Evolutionary conservation across 2,888 invertebrate species (phyloP), one percentile per base, ranked within the genome.

Genomic region (Patella caerulea): DNA sequence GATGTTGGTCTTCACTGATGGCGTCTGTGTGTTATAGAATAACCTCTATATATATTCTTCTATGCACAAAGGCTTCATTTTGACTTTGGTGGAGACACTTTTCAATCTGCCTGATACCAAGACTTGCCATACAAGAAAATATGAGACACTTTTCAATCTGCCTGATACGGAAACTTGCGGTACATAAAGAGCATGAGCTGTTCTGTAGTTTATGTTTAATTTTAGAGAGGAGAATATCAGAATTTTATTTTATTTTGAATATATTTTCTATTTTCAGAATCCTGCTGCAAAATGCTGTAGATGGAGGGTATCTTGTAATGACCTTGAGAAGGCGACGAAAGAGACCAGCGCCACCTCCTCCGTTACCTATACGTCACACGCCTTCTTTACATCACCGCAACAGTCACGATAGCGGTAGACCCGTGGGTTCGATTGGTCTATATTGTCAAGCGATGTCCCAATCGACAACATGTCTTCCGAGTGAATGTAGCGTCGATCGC

Each of bases 261-360:
- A 56, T 56, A 56, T 56, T 65, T 65, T 65, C 14, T 73, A 24
- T 75, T 84, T 84, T 69, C 82, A 87, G 87, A 73, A 70, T 80
- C 19, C 75, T 88, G 24, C 81, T 89, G 53, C 77, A 83, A 19
- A 84, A 84, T 72, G 88, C 88, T 5, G 83, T 87, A 9, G 83
- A 83, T 72, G 82, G 86, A 14, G 87, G 88, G 3, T 80, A 82
- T 72, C 85, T 89, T 45, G 81, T 84, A 29, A 83, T 89, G 79
- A 88, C 87, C 29, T 71, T 89, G 34, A 82, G 88, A 15, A 75
- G 88, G 73, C 83, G 87, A 65, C 80, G 88, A 45, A 86, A 86
- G 72, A 81, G 87, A 24, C 82, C 83, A 5, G 85, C 85, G 1
- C 85, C 83, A 12, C 86, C 83, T n/a, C 83, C 83, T 45, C 85